Conservation (phyloP, 2,113 vertebrate genomes). For the Grammomys dolichurus region DNA sequence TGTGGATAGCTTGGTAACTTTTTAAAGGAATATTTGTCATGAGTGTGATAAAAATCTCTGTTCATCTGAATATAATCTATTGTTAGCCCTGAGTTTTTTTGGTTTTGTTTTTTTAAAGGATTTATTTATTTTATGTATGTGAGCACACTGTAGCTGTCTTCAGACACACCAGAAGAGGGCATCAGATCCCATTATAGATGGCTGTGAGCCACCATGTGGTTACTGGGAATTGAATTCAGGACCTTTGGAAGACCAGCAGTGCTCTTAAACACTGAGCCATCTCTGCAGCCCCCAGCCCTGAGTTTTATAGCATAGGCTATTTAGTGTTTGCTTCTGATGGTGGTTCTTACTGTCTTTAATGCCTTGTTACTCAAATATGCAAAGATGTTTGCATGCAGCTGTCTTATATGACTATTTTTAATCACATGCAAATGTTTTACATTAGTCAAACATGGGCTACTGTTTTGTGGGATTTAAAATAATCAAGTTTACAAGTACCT, state of each 20-base stretch:
- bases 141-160: too few species aligned
- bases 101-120: too few species aligned
- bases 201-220: too few species aligned
- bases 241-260: too few species aligned
- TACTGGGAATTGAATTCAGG: too few species aligned
- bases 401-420: neutral
- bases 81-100: conserved; percentile 4
- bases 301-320: neutral
- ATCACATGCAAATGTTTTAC: neutral
- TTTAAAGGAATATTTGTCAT: neutral
- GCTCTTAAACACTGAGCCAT: too few species aligned
- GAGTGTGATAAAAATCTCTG: neutral
- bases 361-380: neutral
- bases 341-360: conserved; percentile 22
- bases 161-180: too few species aligned
- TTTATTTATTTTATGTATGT: too few species aligned
- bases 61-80: neutral
- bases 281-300: neutral
- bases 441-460: neutral
- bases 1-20: neutral
- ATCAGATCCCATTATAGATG: too few species aligned
- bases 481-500: conserved; percentile 23
- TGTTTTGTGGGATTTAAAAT: conserved; percentile 20
- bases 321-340: neutral
- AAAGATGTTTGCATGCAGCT: neutral